Evolutionary conservation across 2,797 vertebrate species (phyloP).

Genomic region (Hypotaenidia okinawae): DNA sequence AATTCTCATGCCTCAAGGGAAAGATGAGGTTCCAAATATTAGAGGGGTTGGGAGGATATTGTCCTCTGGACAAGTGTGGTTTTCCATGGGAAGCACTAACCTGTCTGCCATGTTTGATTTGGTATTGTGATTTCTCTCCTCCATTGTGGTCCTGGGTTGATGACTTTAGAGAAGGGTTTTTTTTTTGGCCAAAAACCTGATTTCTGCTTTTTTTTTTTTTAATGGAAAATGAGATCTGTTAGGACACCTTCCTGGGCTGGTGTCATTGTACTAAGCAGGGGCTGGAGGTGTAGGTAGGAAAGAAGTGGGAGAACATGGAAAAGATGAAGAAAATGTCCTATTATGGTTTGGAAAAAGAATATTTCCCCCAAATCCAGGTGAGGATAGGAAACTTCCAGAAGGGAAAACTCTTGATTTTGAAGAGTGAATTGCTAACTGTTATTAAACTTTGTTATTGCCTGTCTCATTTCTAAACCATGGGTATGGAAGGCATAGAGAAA

Average conservation of each 20-base stretch:
- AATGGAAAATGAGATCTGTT: background rate
- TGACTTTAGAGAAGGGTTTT: background rate
- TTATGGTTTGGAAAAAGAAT: too few relatives aligned
- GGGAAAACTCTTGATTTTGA: background rate
- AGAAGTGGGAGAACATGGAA: background rate
- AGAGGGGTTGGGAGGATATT: background rate
- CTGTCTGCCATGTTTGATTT: background rate
- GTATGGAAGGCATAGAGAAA: background rate
- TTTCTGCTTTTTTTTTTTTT: background rate
- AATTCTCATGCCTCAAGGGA: background rate
- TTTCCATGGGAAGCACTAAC: background rate
- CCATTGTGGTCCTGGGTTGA: background rate
- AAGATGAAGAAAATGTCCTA: background rate
- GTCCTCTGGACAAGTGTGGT: background rate
- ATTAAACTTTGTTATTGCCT: background rate
- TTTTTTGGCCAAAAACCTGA: background rate
- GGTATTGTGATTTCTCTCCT: background rate
- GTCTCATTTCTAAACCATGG: background rate
- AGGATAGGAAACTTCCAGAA: background rate
- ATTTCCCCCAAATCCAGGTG: background rate
- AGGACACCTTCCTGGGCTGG: background rate
- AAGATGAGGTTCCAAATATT: background rate
- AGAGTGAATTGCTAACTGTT: background rate
- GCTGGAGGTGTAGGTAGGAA: background rate
- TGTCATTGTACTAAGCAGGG: background rate